These are phyloP conservation scores for Gallinago jamesoni DNA, from an alignment of 2,113 vertebrate genomes.

Conservation along the genomic window DNA sequence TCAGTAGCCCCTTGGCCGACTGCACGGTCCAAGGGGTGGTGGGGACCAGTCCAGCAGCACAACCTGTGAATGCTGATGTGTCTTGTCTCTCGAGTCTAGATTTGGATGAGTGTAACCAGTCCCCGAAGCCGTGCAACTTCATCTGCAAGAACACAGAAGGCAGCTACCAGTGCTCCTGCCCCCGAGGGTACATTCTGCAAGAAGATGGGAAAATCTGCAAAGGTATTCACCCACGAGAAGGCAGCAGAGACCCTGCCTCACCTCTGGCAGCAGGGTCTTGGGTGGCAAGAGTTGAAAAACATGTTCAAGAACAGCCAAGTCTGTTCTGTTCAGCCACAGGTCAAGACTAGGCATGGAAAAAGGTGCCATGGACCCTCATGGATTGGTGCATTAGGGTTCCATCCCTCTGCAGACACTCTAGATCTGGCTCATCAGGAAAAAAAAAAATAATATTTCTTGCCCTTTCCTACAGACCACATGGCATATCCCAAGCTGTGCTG, in stretches of 20 bases:
- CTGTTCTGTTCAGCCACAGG: neutral
- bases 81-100: conserved; percentile 71
- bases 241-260: neutral
- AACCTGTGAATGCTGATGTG: neutral
- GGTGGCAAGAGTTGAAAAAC: neutral
- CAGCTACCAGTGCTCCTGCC: conserved; percentile 93
- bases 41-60: neutral
- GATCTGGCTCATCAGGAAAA: neutral
- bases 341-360: neutral
- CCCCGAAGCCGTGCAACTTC: conserved; percentile 91
- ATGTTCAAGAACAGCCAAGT: neutral
- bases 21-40: neutral
- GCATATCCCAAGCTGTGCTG: neutral
- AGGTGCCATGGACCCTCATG: neutral
- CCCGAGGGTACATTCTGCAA: conserved; percentile 88
- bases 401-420: neutral
- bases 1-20: neutral
- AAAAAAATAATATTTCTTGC: neutral
- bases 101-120: conserved; percentile 88
- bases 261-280: neutral
- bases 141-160: conserved; percentile 96
- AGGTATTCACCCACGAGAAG: conserved; percentile 71
- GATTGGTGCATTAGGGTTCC: neutral
- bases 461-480: neutral
- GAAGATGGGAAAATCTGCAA: conserved; percentile 92